Evolutionary conservation across 2,113 vertebrate species (phyloP), one percentile per base, ranked within the genome.

Genomic region (Colinus virginianus): DNA sequence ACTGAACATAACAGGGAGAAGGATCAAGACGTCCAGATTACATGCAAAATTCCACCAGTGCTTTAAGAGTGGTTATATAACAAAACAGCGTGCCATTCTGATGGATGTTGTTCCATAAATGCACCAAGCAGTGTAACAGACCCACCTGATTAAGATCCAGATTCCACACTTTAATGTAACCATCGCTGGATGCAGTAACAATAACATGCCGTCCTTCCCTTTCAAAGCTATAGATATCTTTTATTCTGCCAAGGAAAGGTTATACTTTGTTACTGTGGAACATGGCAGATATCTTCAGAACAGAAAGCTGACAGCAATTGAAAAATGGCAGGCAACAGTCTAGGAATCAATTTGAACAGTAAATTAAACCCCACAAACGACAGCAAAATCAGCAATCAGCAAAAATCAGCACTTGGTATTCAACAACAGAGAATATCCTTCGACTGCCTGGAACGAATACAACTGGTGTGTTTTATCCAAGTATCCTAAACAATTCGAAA

Each of bases 101-200:
- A 7, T 68, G 77, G 36, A 2, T 87, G 69, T 45, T 71, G 49
- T 80, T 61, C 56, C n/a, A n/a, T 32, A 64, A 32, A 72, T 12
- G 18, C 19, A 69, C 63, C 17, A 77, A 78, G 49, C 25, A 62
- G n/a, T 46, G n/a, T 51, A 62, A 56, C 6, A 80, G 55, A 96
- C 97, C 34, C 66, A 98, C 99, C 98, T 99, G 97, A 68, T 98
- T 96, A 42, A 98, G 92, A 71, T 97, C 79, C 40, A 99, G 92
- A 64, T 98, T 98, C 99, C 99, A 99, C 97, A 99, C 96, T 97
- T 99, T 99, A 97, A 99, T 98, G 94, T 98, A 99, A 56, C 99
- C 99, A 25, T 99, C 99, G 55, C 98, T 99, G 10, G 99, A 99
- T 25, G 99, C 99, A 12, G 99, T 99, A 90, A 98, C 98, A 83